Conservation (phyloP, 2,888 invertebrate genomes). For the Drosophila hawaiiensis region DNA sequence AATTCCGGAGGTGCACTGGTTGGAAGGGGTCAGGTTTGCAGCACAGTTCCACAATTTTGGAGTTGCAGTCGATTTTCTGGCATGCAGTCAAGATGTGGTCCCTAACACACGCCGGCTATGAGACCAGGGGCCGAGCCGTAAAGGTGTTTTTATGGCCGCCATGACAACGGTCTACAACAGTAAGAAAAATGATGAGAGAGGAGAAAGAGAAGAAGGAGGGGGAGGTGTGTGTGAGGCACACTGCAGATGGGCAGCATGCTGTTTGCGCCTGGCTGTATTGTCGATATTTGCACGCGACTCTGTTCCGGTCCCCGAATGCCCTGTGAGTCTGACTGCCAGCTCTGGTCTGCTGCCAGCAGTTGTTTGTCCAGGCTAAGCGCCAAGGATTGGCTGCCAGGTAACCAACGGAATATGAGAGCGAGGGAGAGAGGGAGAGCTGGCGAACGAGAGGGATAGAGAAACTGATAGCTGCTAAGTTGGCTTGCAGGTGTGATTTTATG, state of each 20-base stretch:
- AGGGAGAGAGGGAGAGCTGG: neutral
- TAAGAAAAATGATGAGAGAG: neutral
- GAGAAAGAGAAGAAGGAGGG: neutral
- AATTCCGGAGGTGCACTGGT: neutral
- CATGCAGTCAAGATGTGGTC: slow-evolving; percentile 75
- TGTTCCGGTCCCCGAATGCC: slow-evolving; percentile 32
- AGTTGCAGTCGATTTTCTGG: slow-evolving; percentile 65
- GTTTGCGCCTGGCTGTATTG: slow-evolving; percentile 64
- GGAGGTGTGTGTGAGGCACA: neutral
- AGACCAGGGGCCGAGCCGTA: slow-evolving; percentile 50
- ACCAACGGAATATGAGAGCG: slow-evolving; percentile 25
- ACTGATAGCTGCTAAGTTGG: slow-evolving; percentile 76
- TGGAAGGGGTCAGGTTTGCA: slow-evolving; percentile 27
- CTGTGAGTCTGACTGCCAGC: slow-evolving; percentile 29
- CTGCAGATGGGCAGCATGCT: slow-evolving; percentile 68
- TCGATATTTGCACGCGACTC: slow-evolving; percentile 74
- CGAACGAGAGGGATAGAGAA: slow-evolving; percentile 10
- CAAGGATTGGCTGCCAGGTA: slow-evolving; percentile 76
- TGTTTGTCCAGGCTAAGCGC: slow-evolving; percentile 60
- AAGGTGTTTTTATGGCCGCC: slow-evolving; percentile 76
- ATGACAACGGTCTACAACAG: slow-evolving; percentile 29
- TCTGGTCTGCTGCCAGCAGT: slow-evolving; percentile 42
- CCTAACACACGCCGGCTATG: slow-evolving; percentile 26
- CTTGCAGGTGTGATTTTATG: slow-evolving; percentile 83
- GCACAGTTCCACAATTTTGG: slow-evolving; percentile 28